Percentiles rank a stretch among this genome's conserved stretches.
Evolutionary conservation across 1,140 invertebrate species (phyloP).

Genomic region (Neodiprion lecontei): DNA sequence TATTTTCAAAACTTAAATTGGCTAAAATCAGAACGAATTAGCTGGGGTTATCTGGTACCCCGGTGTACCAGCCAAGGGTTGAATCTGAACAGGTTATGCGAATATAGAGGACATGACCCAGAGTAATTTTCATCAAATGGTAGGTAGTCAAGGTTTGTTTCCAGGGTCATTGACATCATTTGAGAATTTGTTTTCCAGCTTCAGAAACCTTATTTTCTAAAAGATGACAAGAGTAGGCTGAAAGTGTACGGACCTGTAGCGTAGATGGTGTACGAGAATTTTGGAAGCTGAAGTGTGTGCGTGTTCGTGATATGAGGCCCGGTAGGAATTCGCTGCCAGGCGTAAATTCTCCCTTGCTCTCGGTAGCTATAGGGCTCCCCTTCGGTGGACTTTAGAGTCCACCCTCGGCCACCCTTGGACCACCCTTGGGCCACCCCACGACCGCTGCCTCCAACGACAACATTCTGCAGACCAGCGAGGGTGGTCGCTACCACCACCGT

Average conservation of each 20-base stretch:
- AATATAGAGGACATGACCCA: too few relatives aligned
- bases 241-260: background rate
- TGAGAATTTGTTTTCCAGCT: background rate
- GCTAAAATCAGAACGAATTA: too few relatives aligned
- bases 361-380: conserved; percentile 38
- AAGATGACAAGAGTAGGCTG: background rate
- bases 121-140: too few relatives aligned
- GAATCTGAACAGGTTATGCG: too few relatives aligned
- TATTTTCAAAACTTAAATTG: too few relatives aligned
- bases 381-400: conserved; percentile 58
- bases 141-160: too few relatives aligned
- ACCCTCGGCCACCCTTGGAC: conserved; percentile 36
- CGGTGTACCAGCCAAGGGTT: too few relatives aligned
- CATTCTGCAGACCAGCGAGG: conserved; percentile 56
- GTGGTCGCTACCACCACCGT: conserved; percentile 19
- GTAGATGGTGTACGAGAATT: conserved; percentile 4
- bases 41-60: too few relatives aligned
- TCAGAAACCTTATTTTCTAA: background rate
- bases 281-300: conserved; percentile 27
- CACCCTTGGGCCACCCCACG: conserved; percentile 31
- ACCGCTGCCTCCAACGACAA: conserved; percentile 58
- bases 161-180: too few relatives aligned
- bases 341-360: conserved; percentile 47
- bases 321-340: conserved; percentile 51
- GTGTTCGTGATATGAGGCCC: conserved; percentile 48